Base-by-base conservation (phyloP, 2,797 vertebrate genomes). In the Lycodopsis pacificus region DNA sequence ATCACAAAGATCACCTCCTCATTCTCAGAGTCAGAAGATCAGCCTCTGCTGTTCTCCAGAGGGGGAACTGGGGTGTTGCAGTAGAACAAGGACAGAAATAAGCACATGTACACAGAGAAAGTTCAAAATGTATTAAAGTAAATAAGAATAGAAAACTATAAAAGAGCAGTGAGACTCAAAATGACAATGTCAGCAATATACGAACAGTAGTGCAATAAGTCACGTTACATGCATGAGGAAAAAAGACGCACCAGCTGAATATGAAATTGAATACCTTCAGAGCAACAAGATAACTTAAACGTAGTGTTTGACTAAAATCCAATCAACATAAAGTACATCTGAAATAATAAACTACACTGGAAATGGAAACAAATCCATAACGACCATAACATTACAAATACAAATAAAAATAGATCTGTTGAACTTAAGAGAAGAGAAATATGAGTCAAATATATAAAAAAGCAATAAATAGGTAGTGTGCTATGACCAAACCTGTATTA, bases 191-290 rank as follows among this genome's bases (percentile, higher is more conserved):
- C 8, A 38, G 15, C 27, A 32, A 30, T 6, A n/a, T 9, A 13
- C 32, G 38, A 59, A 10, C 19, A 36, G 17, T 58, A 19, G 57
- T 59, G 59, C n/a, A 8, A 42, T 25, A 27, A 25, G 22, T 19
- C 1, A 25, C n/a, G 14, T 62, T 8, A 42, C 15, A 25, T 59
- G 32, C 57, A 38, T 30, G 34, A 65, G 15, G n/a, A 9, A 44
- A 40, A 25, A 22, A 63, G 38, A 27, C n/a, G 15, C 19, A n/a
- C 42, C 5, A 44, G 42, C 25, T 30, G 12, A 46, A 64, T 30
- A 30, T 30, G 2, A n/a, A 62, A 40, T 62, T 62, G 25, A 42
- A 63, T 44, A 42, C n/a, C 59, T 62, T 62, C 36, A 62, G 38
- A 42, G 15, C 17, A 22, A 13, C 20, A 62, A 25, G 3, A 19